phyloP scores from a whole-genome alignment of 2,113 vertebrate species.

The Lycaon pictus region DNA sequence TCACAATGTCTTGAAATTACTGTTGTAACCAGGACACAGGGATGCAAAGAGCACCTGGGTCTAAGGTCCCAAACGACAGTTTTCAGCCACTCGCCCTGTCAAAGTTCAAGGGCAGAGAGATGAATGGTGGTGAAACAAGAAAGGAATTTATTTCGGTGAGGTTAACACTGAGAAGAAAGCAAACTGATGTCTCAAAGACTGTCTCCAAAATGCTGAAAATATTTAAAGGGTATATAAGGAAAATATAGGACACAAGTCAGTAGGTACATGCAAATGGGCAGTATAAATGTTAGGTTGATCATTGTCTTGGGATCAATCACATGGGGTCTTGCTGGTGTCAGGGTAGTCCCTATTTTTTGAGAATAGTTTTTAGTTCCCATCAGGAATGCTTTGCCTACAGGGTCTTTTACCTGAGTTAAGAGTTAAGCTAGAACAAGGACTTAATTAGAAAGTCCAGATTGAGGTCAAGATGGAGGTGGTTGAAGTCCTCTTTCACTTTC shows the following conservation, averaged over 20 bases:
- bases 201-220: not conserved
- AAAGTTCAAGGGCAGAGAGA: not conserved
- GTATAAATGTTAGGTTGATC: not conserved
- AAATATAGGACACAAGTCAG: not conserved
- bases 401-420: not conserved
- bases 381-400: not conserved
- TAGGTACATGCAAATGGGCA: not conserved
- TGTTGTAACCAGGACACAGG: not conserved
- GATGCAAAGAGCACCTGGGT: not conserved
- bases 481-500: not conserved
- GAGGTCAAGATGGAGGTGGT: not conserved
- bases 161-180: not conserved
- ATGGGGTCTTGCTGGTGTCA: not conserved
- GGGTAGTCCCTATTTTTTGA: not conserved
- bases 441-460: not conserved
- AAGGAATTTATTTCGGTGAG: not conserved
- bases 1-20: not conserved
- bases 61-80: not conserved
- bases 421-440: not conserved
- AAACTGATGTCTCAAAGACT: not conserved
- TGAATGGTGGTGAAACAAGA: not conserved
- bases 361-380: not conserved
- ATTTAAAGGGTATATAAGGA: not conserved
- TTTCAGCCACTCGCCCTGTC: not conserved
- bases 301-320: not conserved